phyloP scores from a whole-genome alignment of 2,888 invertebrate species.

The Xestia sexstrigata region DNA sequence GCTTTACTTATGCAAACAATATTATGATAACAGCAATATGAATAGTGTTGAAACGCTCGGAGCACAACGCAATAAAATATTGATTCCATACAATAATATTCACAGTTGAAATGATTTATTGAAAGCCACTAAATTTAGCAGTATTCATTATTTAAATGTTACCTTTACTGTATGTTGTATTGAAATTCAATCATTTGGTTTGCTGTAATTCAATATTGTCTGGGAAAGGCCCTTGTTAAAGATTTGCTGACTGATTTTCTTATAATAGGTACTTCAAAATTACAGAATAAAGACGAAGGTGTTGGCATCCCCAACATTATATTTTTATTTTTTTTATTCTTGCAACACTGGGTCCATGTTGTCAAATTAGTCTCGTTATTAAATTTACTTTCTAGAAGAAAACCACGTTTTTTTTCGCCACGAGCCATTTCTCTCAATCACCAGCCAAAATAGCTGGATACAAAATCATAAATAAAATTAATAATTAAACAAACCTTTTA shows the following conservation, averaged over 20 bases:
- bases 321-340: too few relatives aligned
- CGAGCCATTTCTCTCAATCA: too few relatives aligned
- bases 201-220: background rate
- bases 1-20: background rate
- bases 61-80: slow-evolving; percentile 27
- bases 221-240: background rate
- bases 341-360: too few relatives aligned
- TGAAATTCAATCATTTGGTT: slow-evolving; percentile 18
- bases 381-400: too few relatives aligned
- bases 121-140: slow-evolving; percentile 14
- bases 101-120: slow-evolving; percentile 34
- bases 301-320: too few relatives aligned
- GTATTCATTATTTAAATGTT: slow-evolving; percentile 16
- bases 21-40: slow-evolving; percentile 4
- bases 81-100: slow-evolving; percentile 31
- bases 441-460: too few relatives aligned
- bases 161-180: background rate
- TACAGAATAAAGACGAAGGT: too few relatives aligned
- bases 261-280: background rate
- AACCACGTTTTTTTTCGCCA: too few relatives aligned
- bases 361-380: too few relatives aligned
- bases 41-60: slow-evolving; percentile 22
- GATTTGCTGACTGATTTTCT: background rate
- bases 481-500: too few relatives aligned
- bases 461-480: too few relatives aligned